Conservation (phyloP, 2,888 invertebrate species). For the Acanthococcus lagerstroemiae region DNA sequence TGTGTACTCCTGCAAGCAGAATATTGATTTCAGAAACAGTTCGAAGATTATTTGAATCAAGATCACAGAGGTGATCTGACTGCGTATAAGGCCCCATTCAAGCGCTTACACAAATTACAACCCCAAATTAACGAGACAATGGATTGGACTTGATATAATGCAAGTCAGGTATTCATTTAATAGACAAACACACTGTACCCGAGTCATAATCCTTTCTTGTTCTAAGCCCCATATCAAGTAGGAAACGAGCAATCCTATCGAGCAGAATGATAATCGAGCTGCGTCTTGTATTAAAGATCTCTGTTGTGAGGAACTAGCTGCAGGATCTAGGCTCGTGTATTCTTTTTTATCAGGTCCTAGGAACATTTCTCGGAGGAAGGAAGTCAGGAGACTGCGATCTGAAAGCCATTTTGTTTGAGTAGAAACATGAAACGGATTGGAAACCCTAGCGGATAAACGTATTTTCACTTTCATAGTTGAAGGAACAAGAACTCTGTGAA, state of each 20-base stretch:
- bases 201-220: conserved; percentile 97
- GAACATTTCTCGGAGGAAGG: conserved; percentile 8
- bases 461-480: no score
- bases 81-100: no score
- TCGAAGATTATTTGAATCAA: no score
- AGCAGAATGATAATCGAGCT: conserved; percentile 25
- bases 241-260: conserved; percentile 29
- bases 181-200: conserved; percentile 43
- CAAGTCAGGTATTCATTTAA: no score
- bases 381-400: conserved; percentile 12
- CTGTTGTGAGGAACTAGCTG: neutral
- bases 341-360: conserved; percentile 15
- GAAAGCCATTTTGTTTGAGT: neutral
- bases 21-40: no score
- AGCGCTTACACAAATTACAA: no score
- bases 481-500: neutral
- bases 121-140: no score
- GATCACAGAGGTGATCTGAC: no score
- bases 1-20: conserved; percentile 55
- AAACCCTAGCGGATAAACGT: no score
- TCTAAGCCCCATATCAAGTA: conserved; percentile 83
- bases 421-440: no score
- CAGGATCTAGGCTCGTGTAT: conserved; percentile 3
- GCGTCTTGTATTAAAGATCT: conserved; percentile 15
- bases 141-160: no score